These are phyloP conservation scores for Sinonovacula constricta DNA, from an alignment of 1,140 invertebrate genomes.

Conservation along the genomic window DNA sequence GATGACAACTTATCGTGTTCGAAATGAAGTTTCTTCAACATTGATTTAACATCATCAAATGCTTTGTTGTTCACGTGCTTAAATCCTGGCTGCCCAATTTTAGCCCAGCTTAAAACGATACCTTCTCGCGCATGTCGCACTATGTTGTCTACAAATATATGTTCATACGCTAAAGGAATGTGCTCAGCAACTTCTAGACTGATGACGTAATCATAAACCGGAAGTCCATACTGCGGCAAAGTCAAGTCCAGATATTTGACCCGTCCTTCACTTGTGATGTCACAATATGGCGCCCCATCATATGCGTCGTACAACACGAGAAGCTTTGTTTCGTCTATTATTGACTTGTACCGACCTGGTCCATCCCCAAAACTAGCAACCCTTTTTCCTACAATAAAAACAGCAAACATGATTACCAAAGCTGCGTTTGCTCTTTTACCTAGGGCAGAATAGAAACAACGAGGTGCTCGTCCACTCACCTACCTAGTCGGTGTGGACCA, in stretches of 20 bases:
- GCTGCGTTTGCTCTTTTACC: too few species aligned
- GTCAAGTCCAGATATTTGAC: constrained; percentile 48
- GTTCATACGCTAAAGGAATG: constrained; percentile 27
- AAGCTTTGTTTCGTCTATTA: constrained; percentile 4
- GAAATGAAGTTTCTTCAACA: constrained; percentile 9
- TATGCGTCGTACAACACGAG: constrained; percentile 39
- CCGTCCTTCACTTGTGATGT: constrained; percentile 35
- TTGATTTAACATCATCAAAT: background rate
- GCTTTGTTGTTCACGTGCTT: constrained; percentile 28
- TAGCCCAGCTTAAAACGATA: constrained; percentile 47
- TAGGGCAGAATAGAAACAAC: too few species aligned
- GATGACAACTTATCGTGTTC: background rate
- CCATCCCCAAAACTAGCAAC: constrained; percentile 45
- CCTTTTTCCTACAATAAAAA: constrained; percentile 23
- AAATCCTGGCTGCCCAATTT: constrained; percentile 2
- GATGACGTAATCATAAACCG: constrained; percentile 47
- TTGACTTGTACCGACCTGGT: constrained; percentile 34
- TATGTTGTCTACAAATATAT: constrained; percentile 47
- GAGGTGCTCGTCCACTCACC: too few species aligned
- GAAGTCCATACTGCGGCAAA: constrained; percentile 47
- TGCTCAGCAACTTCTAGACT: constrained; percentile 54
- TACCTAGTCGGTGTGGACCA: too few species aligned
- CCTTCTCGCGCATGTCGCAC: constrained; percentile 44
- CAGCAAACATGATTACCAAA: too few species aligned
- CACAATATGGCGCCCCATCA: constrained; percentile 44